Evolutionary conservation across 2,797 vertebrate genomes (phyloP), one percentile per base, ranked within the genome.

Genomic region (Enteromius anoplus): DNA sequence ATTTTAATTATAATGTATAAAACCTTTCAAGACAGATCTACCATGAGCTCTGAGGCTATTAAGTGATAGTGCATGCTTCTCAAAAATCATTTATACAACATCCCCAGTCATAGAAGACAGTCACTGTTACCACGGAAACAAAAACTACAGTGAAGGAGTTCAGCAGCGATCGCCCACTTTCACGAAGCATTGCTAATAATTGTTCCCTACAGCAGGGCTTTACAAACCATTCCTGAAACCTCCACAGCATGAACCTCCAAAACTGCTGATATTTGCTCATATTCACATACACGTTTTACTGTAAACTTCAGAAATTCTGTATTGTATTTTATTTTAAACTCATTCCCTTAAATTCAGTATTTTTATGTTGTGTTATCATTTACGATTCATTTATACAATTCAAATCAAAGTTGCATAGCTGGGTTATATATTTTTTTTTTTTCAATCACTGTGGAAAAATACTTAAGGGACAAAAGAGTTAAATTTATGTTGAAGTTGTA

Each of bases 101-200:
- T 14, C 60, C 29, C 2, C 26, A 17, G 60, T 64, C 62, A 17
- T 7, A 64, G 62, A 19, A 32, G 62, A 32, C 62, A 32, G 62
- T 64, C 62, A 32, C 62, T 32, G 62, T 64, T 64, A 64, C 62
- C 29, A 64, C 14, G 62, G 62, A 64, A 64, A 64, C 62, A 64
- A 32, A 64, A 32, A 32, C 29, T 32, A 64, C 6, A 0, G 26
- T 6, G 1, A 64, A 32, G 29, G 26, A 64, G 60, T 32, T 62
- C 26, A 62, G 60, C 60, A 32, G 26, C 0, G 60, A 32, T 32
- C 62, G 62, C 62, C 29, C 62, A 64, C 62, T 64, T 32, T 3
- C 14, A 64, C 3, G 14, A 64, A 17, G 29, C 62, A 32, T 64
- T 64, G 29, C 62, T 19, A 32, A 19, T 32, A 32, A 64, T 8